phyloP scores from a whole-genome alignment of 2,797 vertebrate species.

The Malurus splendens region DNA sequence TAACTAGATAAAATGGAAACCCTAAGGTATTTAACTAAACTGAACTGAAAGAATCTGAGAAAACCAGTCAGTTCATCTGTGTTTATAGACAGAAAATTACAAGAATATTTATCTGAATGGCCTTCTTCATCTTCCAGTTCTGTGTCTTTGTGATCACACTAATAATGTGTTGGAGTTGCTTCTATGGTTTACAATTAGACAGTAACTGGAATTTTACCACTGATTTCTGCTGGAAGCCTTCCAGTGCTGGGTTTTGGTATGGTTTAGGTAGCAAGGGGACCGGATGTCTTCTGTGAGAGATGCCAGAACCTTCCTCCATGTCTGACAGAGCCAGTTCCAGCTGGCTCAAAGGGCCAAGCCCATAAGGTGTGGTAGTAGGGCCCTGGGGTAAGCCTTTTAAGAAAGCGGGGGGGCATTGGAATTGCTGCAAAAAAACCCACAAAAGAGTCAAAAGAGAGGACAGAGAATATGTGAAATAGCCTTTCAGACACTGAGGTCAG shows the following conservation, averaged over 20 bases:
- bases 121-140: background rate
- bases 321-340: background rate
- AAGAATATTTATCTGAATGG: background rate
- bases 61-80: background rate
- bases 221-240: background rate
- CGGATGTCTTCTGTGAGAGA: background rate
- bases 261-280: background rate
- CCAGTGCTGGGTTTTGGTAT: background rate
- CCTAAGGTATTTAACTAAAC: background rate
- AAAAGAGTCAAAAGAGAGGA: background rate
- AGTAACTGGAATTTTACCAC: background rate
- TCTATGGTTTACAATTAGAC: background rate
- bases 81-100: background rate
- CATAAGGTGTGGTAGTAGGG: rapidly evolving
- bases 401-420: rapidly evolving
- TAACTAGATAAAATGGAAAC: background rate
- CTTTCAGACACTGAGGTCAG: background rate
- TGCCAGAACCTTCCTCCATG: background rate
- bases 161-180: background rate
- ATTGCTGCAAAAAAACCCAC: background rate
- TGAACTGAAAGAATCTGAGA: background rate
- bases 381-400: background rate
- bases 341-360: background rate
- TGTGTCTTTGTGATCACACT: background rate
- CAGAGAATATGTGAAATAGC: background rate